A percentile compares a stretch with the other conserved stretches of the same genome.
Conservation (phyloP, 2,888 invertebrate genomes). For the Cerastoderma edule region DNA sequence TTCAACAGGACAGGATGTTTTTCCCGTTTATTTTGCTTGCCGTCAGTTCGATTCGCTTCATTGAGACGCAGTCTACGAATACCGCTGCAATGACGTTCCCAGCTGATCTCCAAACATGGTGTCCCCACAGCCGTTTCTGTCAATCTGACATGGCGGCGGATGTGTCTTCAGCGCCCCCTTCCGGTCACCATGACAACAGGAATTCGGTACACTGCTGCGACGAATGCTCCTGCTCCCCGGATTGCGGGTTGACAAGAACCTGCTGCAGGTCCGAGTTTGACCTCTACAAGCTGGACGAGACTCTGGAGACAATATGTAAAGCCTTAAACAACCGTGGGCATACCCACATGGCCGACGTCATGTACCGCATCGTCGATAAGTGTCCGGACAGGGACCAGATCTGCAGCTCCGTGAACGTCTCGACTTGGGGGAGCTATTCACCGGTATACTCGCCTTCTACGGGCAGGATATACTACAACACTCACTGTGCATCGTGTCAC, state of each 20-base stretch:
- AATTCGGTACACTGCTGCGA: not conserved
- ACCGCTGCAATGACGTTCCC: not conserved
- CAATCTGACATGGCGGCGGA: too few relatives aligned
- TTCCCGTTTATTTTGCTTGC: not conserved
- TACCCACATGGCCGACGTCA: too few relatives aligned
- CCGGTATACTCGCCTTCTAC: too few relatives aligned
- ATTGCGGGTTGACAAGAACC: not conserved
- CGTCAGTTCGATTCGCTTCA: not conserved
- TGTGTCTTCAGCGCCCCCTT: too few relatives aligned
- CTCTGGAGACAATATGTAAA: not conserved
- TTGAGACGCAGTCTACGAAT: not conserved
- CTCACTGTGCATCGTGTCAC: too few relatives aligned
- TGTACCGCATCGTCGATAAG: too few relatives aligned
- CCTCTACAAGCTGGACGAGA: constrained; percentile 6
- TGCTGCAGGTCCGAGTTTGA: not conserved
- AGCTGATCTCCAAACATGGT: constrained; percentile 13
- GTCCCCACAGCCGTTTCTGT: constrained; percentile 4
- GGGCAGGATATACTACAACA: too few relatives aligned
- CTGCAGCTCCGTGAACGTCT: too few relatives aligned
- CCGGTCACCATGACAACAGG: not conserved
- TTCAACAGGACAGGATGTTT: constrained; percentile 6
- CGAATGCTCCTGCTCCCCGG: constrained; percentile 2
- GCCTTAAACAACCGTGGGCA: too few relatives aligned
- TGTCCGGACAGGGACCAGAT: too few relatives aligned
- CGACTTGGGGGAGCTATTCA: too few relatives aligned